These are phyloP conservation scores for Parasteatoda lunata DNA, from an alignment of 2,888 invertebrate genomes.

Conservation along the genomic window DNA sequence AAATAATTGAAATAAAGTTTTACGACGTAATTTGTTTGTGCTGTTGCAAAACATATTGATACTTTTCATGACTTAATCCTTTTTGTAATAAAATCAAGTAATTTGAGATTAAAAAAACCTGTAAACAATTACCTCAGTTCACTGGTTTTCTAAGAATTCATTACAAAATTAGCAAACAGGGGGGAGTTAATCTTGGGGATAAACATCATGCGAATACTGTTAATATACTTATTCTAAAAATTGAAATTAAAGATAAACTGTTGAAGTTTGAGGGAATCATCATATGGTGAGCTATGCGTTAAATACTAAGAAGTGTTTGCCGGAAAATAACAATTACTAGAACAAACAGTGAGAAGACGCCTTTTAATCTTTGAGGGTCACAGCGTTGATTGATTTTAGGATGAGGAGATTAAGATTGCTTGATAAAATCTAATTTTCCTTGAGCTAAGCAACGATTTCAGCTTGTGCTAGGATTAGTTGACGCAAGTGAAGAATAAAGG, in stretches of 20 bases:
- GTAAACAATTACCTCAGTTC: no score
- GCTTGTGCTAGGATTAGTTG: not conserved
- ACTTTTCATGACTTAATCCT: no score
- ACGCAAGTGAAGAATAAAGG: not conserved
- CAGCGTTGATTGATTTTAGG: not conserved
- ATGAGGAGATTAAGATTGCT: not conserved
- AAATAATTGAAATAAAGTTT: no score
- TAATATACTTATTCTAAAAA: not conserved
- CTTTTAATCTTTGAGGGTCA: not conserved
- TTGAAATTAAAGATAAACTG: not conserved
- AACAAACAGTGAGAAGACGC: not conserved
- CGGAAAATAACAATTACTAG: not conserved
- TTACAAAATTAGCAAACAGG: not conserved
- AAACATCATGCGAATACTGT: not conserved
- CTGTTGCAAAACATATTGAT: no score
- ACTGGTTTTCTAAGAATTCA: no score
- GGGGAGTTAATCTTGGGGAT: not conserved
- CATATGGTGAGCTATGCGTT: not conserved
- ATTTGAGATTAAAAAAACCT: no score
- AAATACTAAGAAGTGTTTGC: not conserved
- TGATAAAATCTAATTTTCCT: not conserved
- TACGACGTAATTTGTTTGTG: no score
- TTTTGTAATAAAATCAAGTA: no score
- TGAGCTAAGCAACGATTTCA: not conserved
- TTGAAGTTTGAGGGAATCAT: not conserved